Percentiles rank a stretch among this genome's conserved stretches.
phyloP scores from a whole-genome alignment of 2,797 vertebrate genomes.

The Limosa lapponica region DNA sequence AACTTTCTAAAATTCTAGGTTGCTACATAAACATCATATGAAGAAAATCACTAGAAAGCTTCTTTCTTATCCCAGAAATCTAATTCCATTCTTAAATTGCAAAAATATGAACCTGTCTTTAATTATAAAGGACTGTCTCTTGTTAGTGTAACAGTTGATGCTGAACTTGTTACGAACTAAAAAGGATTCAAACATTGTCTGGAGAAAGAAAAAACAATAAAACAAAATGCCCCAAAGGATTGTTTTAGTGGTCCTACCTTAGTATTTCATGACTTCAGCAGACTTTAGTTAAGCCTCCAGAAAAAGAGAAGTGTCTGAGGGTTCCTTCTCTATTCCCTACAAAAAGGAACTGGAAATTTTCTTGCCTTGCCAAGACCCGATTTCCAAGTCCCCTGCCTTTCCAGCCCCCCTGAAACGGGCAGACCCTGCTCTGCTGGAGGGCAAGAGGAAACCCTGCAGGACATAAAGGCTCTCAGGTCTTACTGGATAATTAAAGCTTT shows the following conservation, averaged over 20 bases:
- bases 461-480: background rate
- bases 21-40: background rate
- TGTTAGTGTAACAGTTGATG: background rate
- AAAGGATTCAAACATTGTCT: background rate
- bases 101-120: background rate
- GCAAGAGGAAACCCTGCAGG: rapidly evolving
- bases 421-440: background rate
- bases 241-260: background rate
- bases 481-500: background rate
- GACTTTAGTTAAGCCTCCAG: background rate
- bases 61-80: background rate
- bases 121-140: background rate
- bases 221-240: background rate
- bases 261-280: background rate
- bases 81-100: background rate
- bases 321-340: background rate
- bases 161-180: background rate
- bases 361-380: background rate
- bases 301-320: background rate
- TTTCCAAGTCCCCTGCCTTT: background rate
- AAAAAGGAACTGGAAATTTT: background rate
- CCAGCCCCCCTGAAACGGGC: background rate
- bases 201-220: background rate
- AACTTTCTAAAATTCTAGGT: background rate
- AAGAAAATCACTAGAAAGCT: background rate